phyloP scores from a whole-genome alignment of 1,140 invertebrate species.

The Neodiprion fabricii region DNA sequence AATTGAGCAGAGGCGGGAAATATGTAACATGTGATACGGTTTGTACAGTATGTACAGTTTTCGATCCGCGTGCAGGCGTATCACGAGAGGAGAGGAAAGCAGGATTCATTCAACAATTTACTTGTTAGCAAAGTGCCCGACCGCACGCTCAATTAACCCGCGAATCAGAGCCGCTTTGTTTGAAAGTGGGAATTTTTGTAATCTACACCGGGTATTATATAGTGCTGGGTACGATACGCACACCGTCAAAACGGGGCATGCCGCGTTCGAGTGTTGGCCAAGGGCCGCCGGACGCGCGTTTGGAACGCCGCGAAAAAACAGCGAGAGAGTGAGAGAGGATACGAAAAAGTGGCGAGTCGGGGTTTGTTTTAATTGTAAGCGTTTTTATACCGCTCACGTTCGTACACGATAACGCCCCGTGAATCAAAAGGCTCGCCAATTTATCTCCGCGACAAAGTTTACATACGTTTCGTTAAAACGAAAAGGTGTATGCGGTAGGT shows the following conservation, averaged over 20 bases:
- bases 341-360: neutral
- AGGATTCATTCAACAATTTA: conserved; percentile 49
- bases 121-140: conserved; percentile 50
- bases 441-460: too few species aligned
- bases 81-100: neutral
- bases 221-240: neutral
- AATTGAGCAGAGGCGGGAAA: conserved; percentile 50
- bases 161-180: conserved; percentile 37
- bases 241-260: conserved; percentile 2
- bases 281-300: neutral
- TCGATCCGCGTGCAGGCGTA: neutral
- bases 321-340: neutral
- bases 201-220: conserved; percentile 33
- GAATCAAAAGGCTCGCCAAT: too few species aligned
- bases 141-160: conserved; percentile 53
- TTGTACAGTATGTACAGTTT: neutral
- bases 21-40: neutral
- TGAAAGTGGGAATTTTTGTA: conserved; percentile 43
- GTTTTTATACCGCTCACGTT: too few species aligned
- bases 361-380: neutral
- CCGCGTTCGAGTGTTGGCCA: neutral
- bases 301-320: neutral
- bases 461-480: too few species aligned
- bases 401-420: too few species aligned
- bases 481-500: too few species aligned